Evolutionary conservation across 2,797 vertebrate genomes (phyloP), one percentile per base, ranked within the genome.

Genomic region (Notolabrus celidotus): DNA sequence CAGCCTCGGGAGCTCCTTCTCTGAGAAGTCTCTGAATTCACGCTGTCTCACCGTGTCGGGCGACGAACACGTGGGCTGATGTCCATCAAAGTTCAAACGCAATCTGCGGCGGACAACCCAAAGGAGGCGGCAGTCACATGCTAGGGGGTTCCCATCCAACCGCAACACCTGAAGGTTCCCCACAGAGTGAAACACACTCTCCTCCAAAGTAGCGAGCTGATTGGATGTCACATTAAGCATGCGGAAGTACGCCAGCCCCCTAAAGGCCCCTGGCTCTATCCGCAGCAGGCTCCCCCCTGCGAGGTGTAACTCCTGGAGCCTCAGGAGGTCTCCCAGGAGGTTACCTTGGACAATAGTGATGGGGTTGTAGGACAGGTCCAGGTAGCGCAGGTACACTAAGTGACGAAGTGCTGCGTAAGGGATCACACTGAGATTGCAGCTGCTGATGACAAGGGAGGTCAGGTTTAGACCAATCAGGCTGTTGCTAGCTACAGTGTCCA

Each of bases 291-390:
- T 84, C 0, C 95, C 95, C 0, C 96, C 95, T 0, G 93, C 94
- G 29, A 98, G 86, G 31, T 96, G 95, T 5, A 98, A 86, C 86
- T 97, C 96, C 79, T 96, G 95, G 39, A 97, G 95, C 68, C 94
- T 90, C 20, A 93, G 76, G 41, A 97, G 86, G 59, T 95, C 88
- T 0, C 91, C 89, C 10, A 98, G 86, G 34, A 92, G 82, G 36
- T 91, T 89, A 25, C 93, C 92, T 10, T 92, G 92, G 77, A 97
- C 93, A 14, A 84, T 82, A 0, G 92, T 91, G 83, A 98, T 96
- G 29, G 96, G 96, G 85, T 98, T 98, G 88, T 95, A 92, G 47
- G 96, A 97, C n/a, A 98, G 88, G 75, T 98, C 96, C 56, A 98
- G 89, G 74, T 85, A 93, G 63, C 70, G 91, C 67, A 98, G 92